Percentiles rank a stretch among this genome's conserved stretches.
phyloP scores from a whole-genome alignment of 1,140 invertebrate genomes.

The Eciton burchellii region DNA sequence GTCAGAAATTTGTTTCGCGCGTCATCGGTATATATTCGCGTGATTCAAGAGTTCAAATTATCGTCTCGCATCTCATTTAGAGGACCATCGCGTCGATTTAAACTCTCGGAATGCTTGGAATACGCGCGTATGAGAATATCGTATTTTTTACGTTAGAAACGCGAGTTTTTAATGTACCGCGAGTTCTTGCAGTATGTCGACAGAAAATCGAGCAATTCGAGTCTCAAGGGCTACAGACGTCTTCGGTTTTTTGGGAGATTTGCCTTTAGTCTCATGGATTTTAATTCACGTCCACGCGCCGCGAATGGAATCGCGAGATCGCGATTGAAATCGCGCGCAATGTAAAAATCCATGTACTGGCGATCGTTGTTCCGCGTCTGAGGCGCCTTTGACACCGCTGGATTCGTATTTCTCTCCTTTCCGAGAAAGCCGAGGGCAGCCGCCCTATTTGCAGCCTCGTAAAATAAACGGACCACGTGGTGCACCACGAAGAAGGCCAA shows the following conservation, averaged over 20 bases:
- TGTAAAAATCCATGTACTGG: conserved; percentile 18
- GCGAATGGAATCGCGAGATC: background rate
- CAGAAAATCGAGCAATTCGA: conserved; percentile 9
- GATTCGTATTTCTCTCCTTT: conserved; percentile 72
- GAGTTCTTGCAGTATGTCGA: no score
- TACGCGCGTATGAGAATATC: no score
- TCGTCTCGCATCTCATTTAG: no score
- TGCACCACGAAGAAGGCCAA: conserved; percentile 71
- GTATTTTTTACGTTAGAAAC: background rate
- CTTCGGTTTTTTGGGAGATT: background rate
- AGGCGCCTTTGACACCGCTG: conserved; percentile 52
- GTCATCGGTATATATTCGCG: background rate
- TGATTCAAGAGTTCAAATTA: background rate
- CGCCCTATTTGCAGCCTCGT: conserved; percentile 69
- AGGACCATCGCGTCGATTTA: no score
- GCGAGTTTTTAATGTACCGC: background rate
- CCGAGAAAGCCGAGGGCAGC: conserved; percentile 62
- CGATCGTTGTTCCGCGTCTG: conserved; percentile 7
- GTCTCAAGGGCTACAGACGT: background rate
- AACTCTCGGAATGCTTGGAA: no score
- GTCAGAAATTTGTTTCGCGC: conserved; percentile 21
- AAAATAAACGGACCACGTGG: conserved; percentile 74
- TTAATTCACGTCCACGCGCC: background rate
- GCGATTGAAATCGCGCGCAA: background rate
- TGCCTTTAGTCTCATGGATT: background rate